phyloP scores from a whole-genome alignment of 2,113 vertebrate species.

The Globicephala melas region DNA sequence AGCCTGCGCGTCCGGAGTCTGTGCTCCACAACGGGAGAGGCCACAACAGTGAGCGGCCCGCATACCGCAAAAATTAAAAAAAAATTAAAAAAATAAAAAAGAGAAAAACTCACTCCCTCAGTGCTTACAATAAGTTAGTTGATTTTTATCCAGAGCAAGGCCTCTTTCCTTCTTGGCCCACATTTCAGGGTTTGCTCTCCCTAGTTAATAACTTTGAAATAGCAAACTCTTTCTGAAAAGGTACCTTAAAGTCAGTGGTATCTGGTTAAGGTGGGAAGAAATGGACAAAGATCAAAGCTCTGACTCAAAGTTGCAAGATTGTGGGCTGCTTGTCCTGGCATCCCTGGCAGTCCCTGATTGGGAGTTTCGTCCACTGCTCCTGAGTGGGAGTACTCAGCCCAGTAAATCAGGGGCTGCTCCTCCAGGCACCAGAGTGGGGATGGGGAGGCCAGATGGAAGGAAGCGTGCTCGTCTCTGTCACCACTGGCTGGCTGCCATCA shows the following conservation, averaged over 20 bases:
- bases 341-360: background rate
- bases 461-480: slow-evolving; percentile 54
- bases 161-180: background rate
- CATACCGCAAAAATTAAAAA: no score
- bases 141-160: slow-evolving; percentile 4
- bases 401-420: slow-evolving; percentile 16
- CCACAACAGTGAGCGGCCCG: no score
- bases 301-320: slow-evolving; percentile 3
- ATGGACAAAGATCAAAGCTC: slow-evolving; percentile 47
- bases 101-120: slow-evolving; percentile 3
- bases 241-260: background rate
- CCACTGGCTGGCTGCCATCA: slow-evolving; percentile 72
- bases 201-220: slow-evolving; percentile 47
- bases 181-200: background rate
- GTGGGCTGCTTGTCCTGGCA: background rate
- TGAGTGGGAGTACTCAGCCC: slow-evolving; percentile 39
- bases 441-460: slow-evolving; percentile 62
- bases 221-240: background rate
- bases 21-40: no score
- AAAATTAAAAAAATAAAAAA: background rate
- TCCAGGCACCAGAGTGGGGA: slow-evolving; percentile 31
- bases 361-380: background rate
- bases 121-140: background rate
- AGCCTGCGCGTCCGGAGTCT: no score
- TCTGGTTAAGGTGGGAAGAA: slow-evolving; percentile 47